Conservation (phyloP, 2,888 invertebrate species). For the Linyphia triangularis region DNA sequence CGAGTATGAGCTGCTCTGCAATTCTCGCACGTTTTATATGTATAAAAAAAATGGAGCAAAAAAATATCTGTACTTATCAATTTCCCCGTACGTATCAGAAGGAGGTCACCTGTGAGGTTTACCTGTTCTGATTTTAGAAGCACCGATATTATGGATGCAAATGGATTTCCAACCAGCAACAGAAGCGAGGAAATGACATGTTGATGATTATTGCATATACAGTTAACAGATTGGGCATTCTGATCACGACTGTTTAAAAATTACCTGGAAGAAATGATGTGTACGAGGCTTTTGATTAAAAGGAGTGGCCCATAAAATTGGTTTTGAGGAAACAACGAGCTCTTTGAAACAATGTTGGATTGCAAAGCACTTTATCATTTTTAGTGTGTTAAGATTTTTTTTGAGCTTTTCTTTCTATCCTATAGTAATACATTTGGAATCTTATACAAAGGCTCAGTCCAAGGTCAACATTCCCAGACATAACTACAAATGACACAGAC, state of each 20-base stretch:
- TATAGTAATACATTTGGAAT: too few relatives aligned
- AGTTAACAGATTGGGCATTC: background rate
- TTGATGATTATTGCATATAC: background rate
- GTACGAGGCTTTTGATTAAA: too few relatives aligned
- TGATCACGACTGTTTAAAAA: background rate
- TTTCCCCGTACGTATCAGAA: background rate
- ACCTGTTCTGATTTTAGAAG: constrained; percentile 31
- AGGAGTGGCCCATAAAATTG: background rate
- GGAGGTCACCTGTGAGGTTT: constrained; percentile 11
- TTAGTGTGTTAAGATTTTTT: too few relatives aligned
- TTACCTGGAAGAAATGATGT: background rate
- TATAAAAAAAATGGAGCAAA: background rate
- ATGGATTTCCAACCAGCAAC: background rate
- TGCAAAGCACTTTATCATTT: too few relatives aligned
- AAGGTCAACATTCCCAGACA: too few relatives aligned
- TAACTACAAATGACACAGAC: too few relatives aligned
- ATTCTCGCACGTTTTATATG: background rate
- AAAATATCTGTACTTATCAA: background rate
- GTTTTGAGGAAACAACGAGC: background rate
- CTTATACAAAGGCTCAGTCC: too few relatives aligned
- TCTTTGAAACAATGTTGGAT: background rate
- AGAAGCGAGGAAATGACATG: background rate
- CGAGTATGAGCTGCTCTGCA: background rate
- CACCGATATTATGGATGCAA: constrained; percentile 13
- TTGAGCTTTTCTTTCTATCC: too few relatives aligned